Base-by-base conservation (phyloP, 2,888 invertebrate genomes). In the Perithous albicinctus region DNA sequence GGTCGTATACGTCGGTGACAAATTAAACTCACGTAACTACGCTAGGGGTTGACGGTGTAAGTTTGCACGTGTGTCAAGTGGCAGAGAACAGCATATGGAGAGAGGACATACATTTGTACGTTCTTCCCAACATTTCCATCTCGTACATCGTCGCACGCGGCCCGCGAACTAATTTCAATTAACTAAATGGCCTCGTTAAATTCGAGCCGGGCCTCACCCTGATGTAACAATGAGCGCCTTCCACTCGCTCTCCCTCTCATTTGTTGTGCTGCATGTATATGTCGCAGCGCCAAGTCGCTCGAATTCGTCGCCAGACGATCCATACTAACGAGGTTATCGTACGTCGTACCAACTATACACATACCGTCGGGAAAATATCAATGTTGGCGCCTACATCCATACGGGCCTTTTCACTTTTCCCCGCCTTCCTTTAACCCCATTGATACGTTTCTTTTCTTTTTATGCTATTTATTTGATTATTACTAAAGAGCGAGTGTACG, bases 121-220 rank as follows among this genome's bases (percentile, higher is more conserved):
- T n/a, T n/a, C 54, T 46, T 51, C 10, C 38, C 77, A 81, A 77
- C 83, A 56, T 80, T 82, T 82, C 64, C 77, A 85, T 85, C 82
- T 77, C 48, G 48, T 20, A 32, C 72, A 79, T 63, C 78, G 56
- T 66, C 29, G 64, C 59, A 48, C 66, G 90, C 89, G 88, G 88
- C 61, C 88, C 87, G 74, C 83, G 76, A 64, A 85, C 78, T 82
- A 80, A 84, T 84, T 80, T 80, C 84, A 85, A 86, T 86, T 84
- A 84, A 69, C 78, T 80, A 78, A 84, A 82, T 84, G 79, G 75
- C 78, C 73, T 85, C 78, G 83, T 84, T 86, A 79, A 79, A 51
- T 67, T 75, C 26, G 32, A 66, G 73, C 26, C 56, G 41, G 78
- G 77, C 78, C 82, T 69, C 82, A 72, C 80, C 70, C 69, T 75